phyloP scores from a whole-genome alignment of 2,797 vertebrate species.

The Hoplostethus atlanticus region DNA sequence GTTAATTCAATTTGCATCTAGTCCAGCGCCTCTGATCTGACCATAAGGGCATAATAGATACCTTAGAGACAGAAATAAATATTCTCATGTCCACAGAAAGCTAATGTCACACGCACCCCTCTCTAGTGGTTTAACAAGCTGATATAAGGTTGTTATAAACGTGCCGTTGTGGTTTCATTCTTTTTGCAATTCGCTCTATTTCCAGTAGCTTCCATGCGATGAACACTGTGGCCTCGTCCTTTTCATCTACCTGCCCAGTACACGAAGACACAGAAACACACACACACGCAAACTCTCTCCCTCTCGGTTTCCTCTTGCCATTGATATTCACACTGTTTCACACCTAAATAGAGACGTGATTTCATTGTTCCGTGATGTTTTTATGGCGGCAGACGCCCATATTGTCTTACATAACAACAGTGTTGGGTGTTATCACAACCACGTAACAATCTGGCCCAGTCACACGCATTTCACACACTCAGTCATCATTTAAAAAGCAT shows the following conservation, averaged over 20 bases:
- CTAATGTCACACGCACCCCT: too few species aligned
- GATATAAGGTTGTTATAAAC: neutral
- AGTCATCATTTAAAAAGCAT: neutral
- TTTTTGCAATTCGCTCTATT: neutral
- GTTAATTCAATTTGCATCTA: neutral
- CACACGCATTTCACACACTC: neutral
- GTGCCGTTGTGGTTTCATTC: too few species aligned
- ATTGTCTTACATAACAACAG: constrained; percentile 35
- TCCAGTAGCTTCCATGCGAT: neutral
- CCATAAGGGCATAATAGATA: constrained; percentile 9
- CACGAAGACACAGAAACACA: neutral
- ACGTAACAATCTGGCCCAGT: neutral
- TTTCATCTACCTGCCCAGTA: neutral
- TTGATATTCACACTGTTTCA: constrained; percentile 38
- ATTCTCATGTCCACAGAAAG: neutral
- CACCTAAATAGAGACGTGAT: constrained; percentile 51
- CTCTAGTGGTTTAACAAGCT: neutral
- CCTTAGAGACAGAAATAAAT: neutral
- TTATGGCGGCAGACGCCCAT: constrained; percentile 57
- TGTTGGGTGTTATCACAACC: constrained; percentile 18
- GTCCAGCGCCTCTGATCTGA: neutral
- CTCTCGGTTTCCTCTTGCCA: neutral
- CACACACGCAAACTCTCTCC: neutral
- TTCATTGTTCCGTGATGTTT: constrained; percentile 51
- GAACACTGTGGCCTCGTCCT: neutral